Conservation (phyloP, 2,113 vertebrate species). For the Heliornis fulica region DNA sequence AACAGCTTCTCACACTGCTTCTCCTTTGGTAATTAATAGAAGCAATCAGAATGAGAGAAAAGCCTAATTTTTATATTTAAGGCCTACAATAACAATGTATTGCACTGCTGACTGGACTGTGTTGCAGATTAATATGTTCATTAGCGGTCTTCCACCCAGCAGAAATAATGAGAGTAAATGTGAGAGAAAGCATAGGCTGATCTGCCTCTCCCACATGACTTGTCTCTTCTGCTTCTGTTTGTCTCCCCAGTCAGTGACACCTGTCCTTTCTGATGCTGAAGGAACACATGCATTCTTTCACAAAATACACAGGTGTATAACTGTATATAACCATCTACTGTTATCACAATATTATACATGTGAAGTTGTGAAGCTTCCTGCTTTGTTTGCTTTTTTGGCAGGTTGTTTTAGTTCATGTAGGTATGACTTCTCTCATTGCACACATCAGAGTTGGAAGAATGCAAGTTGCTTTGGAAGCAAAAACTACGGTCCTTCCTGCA, state of each 20-base stretch:
- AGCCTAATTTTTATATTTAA: background rate
- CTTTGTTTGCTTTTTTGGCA: constrained; percentile 28
- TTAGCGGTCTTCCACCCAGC: background rate
- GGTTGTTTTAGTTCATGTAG: constrained; percentile 80
- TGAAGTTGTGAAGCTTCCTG: background rate
- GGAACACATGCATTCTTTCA: background rate
- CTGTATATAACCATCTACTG: background rate
- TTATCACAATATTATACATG: background rate
- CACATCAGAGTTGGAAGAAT: constrained; percentile 82
- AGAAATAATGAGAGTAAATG: background rate
- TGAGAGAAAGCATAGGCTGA: background rate
- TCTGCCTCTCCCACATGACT: background rate
- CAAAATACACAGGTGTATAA: background rate
- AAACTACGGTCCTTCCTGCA: constrained; percentile 79
- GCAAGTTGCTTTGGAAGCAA: constrained; percentile 83
- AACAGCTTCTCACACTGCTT: background rate
- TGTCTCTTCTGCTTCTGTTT: background rate
- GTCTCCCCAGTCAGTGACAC: background rate
- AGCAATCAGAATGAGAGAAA: background rate
- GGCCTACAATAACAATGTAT: background rate
- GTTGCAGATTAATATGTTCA: background rate
- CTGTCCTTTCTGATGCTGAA: background rate
- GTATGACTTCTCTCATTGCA: constrained; percentile 82
- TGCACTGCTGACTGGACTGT: background rate
- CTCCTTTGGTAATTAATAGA: background rate